phyloP scores from a whole-genome alignment of 2,113 vertebrate genomes.

The Engraulis encrasicolus region DNA sequence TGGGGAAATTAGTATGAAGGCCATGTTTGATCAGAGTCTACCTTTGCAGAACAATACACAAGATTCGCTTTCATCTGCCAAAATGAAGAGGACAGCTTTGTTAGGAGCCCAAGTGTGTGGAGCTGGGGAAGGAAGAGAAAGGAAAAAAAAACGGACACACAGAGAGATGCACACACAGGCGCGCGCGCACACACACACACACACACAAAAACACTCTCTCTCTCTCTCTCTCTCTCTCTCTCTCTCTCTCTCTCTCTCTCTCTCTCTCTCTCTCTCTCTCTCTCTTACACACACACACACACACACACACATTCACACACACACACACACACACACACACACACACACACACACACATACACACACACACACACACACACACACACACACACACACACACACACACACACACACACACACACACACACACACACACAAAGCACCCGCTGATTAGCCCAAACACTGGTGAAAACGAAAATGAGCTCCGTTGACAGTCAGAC shows the following conservation, averaged over 20 bases:
- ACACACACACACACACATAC: too few species aligned
- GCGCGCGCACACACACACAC: too few species aligned
- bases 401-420: neutral
- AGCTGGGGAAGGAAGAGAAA: neutral
- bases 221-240: too few species aligned
- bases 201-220: too few species aligned
- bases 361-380: too few species aligned
- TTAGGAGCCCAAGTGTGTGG: neutral
- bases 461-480: neutral
- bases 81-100: constrained; percentile 17
- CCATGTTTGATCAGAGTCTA: constrained; percentile 11
- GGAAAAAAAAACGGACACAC: neutral
- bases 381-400: too few species aligned
- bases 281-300: too few species aligned
- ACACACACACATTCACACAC: too few species aligned
- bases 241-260: too few species aligned
- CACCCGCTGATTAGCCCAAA: neutral
- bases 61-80: constrained; percentile 13
- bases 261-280: too few species aligned
- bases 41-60: constrained; percentile 11
- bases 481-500: neutral
- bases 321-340: too few species aligned
- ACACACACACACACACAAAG: neutral
- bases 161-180: too few species aligned
- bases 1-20: neutral